Evolutionary conservation across 2,797 vertebrate species (phyloP).

Genomic region (Aulostomus chinensis): DNA sequence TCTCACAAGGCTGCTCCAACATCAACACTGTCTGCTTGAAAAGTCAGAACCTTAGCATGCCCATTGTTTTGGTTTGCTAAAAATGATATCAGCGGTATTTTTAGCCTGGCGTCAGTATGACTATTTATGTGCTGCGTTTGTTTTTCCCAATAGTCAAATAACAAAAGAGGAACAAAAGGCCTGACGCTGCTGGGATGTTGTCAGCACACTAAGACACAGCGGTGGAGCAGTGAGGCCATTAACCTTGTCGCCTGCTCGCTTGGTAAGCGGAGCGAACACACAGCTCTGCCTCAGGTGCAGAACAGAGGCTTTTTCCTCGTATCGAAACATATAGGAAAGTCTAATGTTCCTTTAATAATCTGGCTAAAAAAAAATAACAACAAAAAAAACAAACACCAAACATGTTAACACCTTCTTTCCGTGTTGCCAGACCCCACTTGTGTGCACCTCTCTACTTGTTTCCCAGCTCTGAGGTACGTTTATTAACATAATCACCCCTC

Average conservation of each 20-base stretch:
- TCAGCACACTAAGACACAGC: conserved; percentile 31
- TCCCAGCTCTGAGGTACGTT: conserved; percentile 51
- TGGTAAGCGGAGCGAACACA: conserved; percentile 32
- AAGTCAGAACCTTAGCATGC: conserved; percentile 19
- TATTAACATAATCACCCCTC: conserved; percentile 64
- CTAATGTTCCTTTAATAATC: conserved; percentile 53
- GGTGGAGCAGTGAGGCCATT: conserved; percentile 30
- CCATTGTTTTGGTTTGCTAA: conserved; percentile 32
- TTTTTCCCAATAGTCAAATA: conserved; percentile 41
- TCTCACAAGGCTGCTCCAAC: conserved; percentile 26
- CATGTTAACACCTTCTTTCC: conserved; percentile 51
- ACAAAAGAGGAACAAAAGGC: conserved; percentile 34
- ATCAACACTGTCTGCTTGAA: conserved; percentile 22
- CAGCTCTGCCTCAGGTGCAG: background rate
- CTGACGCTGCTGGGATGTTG: conserved; percentile 34
- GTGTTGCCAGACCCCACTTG: conserved; percentile 52
- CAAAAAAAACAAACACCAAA: background rate
- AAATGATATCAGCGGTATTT: conserved; percentile 43
- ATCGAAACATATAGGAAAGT: conserved; percentile 36
- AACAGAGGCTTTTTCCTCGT: conserved; percentile 15
- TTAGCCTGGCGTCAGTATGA: conserved; percentile 21
- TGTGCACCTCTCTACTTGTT: conserved; percentile 54
- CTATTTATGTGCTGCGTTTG: conserved; percentile 33
- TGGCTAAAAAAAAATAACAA: conserved; percentile 31
- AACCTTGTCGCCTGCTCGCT: conserved; percentile 13